Conservation (phyloP, 1,140 invertebrate species). For the Psilanteris sp. region DNA sequence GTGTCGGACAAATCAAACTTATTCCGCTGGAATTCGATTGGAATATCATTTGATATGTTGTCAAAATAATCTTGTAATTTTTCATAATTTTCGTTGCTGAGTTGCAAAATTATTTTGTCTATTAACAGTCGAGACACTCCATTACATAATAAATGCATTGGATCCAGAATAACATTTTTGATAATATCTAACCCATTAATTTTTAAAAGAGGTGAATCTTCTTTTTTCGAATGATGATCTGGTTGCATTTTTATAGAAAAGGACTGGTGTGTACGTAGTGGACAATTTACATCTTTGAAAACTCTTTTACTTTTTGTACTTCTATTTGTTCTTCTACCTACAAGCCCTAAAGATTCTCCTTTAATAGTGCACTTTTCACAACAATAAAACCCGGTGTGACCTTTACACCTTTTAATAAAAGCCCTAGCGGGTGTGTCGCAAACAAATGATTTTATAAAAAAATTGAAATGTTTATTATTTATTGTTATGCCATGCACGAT, state of each 20-base stretch:
- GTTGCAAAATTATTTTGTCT: too few relatives aligned
- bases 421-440: conserved; percentile 34
- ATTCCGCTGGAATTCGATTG: background rate
- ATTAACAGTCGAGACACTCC: background rate
- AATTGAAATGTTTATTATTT: conserved; percentile 2
- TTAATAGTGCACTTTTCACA: conserved; percentile 13
- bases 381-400: too few relatives aligned
- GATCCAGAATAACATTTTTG: conserved; percentile 11
- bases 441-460: conserved; percentile 25
- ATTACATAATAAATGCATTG: conserved; percentile 28
- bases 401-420: conserved; percentile 31
- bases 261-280: conserved; percentile 23
- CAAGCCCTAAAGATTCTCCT: conserved; percentile 5
- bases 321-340: conserved; percentile 5
- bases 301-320: background rate
- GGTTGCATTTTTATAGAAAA: conserved; percentile 26
- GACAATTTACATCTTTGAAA: background rate
- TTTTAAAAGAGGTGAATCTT: conserved; percentile 14
- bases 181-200: conserved; percentile 10
- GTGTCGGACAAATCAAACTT: background rate
- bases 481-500: conserved; percentile 17
- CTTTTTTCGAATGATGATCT: conserved; percentile 32
- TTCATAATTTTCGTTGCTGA: background rate
- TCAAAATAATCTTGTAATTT: background rate
- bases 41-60: background rate